Evolutionary conservation across 2,113 vertebrate genomes (phyloP), one percentile per base, ranked within the genome.

Genomic region (Nasalis larvatus): DNA sequence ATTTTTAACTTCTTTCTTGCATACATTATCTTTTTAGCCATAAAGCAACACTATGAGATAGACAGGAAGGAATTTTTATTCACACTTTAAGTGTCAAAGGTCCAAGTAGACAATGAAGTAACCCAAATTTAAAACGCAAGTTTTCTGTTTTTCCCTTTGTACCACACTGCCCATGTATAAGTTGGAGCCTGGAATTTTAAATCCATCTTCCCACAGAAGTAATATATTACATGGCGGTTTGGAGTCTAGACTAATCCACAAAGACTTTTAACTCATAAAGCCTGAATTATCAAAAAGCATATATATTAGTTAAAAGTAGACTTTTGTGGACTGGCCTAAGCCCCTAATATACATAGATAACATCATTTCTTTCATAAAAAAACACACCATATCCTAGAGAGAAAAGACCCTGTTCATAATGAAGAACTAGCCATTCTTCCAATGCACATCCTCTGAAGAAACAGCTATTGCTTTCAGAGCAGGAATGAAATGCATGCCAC

Each of bases 81-180:
- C 49, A 37, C 23, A 3, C 73, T 80, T 82, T 35, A 58, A 88
- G 3, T 76, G 54, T 9, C 40, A 21, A 85, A 35, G 52, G 47
- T 86, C 66, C 16, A 56, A 92, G 18, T 16, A 68, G 54, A 83
- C 81, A 83, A 85, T 23, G 30, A 82, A 82, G 80, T 42, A 94
- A 69, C 42, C 21, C 78, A 86, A 89, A 93, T 30, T 74, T 47
- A 92, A 87, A 60, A 60, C 23, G n/a, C 12, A 90, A 21, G 27
- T 92, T 81, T 96, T 76, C 69, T n/a, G 18, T 91, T 68, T 87
- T 52, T 96, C 52, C 73, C 45, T 88, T 69, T 58, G 69, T 20
- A 63, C 11, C 18, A 85, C 27, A 86, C 2, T 86, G 32, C 52
- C 60, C 47, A n/a, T 45, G 13, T 82, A 4, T 32, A 84, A 92